These are phyloP conservation scores for Falco peregrinus DNA, from an alignment of 2,797 vertebrate genomes.

Conservation along the genomic window DNA sequence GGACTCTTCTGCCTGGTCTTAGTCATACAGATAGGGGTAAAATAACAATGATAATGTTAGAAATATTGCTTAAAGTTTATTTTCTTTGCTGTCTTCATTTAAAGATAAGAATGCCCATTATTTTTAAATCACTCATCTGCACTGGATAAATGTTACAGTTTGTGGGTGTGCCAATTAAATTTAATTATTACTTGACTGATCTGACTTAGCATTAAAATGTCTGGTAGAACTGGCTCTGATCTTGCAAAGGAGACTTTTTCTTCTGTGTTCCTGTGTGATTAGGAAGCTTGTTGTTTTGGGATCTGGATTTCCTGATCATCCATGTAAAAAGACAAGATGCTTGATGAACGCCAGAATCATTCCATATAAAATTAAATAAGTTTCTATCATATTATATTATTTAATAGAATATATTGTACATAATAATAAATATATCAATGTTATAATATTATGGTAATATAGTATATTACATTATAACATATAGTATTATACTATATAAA, in stretches of 20 bases:
- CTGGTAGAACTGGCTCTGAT: constrained; percentile 65
- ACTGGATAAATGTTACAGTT: constrained; percentile 53
- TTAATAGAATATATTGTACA: too few relatives aligned
- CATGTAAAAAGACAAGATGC: neutral
- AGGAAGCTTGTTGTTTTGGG: neutral
- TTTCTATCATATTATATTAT: too few relatives aligned
- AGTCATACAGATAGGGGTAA: constrained; percentile 16
- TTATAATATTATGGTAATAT: neutral
- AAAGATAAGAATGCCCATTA: constrained; percentile 65
- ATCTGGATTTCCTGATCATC: neutral
- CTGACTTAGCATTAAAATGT: constrained; percentile 64
- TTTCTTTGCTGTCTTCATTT: constrained; percentile 62
- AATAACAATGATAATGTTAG: constrained; percentile 38
- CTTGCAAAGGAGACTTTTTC: constrained; percentile 53
- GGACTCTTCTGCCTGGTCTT: neutral
- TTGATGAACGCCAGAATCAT: neutral
- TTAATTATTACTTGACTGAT: constrained; percentile 74
- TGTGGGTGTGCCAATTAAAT: constrained; percentile 68
- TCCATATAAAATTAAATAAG: neutral
- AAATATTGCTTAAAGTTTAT: constrained; percentile 69
- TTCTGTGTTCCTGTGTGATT: constrained; percentile 31
- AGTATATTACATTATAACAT: too few relatives aligned
- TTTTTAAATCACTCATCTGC: constrained; percentile 63
- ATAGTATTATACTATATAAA: neutral
- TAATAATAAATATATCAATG: too few relatives aligned